These are phyloP conservation scores for Antennarius maculatus DNA, from an alignment of 2,797 vertebrate species.

Conservation along the genomic window DNA sequence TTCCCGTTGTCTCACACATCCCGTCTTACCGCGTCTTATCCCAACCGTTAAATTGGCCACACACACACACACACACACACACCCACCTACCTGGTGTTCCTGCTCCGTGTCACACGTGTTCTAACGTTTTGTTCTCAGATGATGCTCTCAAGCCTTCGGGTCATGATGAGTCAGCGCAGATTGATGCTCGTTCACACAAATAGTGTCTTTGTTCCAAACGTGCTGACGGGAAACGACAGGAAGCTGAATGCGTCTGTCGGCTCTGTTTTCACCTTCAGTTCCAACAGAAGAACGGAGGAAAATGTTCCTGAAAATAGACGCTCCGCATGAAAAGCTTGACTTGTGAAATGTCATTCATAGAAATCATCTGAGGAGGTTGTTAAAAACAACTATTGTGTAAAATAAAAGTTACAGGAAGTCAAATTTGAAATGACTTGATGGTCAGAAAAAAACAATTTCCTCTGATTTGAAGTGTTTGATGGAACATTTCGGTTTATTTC, in stretches of 20 bases:
- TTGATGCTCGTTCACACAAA: slow-evolving; percentile 10
- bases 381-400: slow-evolving; percentile 4
- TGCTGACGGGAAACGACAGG: background rate
- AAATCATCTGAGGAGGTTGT: background rate
- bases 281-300: slow-evolving; percentile 1
- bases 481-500: slow-evolving; percentile 21
- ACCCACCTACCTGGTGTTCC: slow-evolving; percentile 15
- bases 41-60: slow-evolving; percentile 21
- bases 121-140: slow-evolving; percentile 27
- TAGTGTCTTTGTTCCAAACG: slow-evolving; percentile 12
- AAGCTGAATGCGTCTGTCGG: no score
- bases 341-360: no score
- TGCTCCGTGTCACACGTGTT: slow-evolving; percentile 24
- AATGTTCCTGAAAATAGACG: slow-evolving; percentile 11
- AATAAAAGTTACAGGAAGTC: slow-evolving; percentile 1
- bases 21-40: slow-evolving; percentile 50
- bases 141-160: slow-evolving; percentile 15
- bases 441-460: no score
- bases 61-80: slow-evolving; percentile 46
- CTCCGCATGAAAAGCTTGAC: background rate
- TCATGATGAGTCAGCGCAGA: slow-evolving; percentile 23
- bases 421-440: no score
- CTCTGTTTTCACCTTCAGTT: background rate
- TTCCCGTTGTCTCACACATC: slow-evolving; percentile 57
- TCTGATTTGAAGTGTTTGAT: slow-evolving; percentile 3